Evolutionary conservation across 2,113 vertebrate genomes (phyloP).

Genomic region (Tiliqua scincoides): DNA sequence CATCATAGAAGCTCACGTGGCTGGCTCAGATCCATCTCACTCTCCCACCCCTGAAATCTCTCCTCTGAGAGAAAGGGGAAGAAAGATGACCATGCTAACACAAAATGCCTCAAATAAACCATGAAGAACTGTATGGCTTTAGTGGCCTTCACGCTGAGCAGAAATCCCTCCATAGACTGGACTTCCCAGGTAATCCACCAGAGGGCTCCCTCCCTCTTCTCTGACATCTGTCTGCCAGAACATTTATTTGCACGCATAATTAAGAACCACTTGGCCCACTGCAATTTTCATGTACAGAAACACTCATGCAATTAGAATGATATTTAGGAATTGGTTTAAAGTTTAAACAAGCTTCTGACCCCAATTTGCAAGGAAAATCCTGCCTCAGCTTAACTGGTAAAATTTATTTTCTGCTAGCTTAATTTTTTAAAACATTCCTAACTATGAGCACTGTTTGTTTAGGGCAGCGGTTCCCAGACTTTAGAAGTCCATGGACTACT

Average conservation of each 20-base stretch:
- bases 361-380: neutral
- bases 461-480: too few species aligned
- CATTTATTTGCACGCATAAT: neutral
- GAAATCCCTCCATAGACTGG: neutral
- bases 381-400: neutral
- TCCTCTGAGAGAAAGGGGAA: neutral
- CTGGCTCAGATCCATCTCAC: too few species aligned
- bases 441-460: too few species aligned
- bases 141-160: neutral
- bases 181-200: neutral
- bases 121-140: neutral
- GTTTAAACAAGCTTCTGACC: neutral
- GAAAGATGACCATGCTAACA: neutral
- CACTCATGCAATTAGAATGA: neutral
- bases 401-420: too few species aligned
- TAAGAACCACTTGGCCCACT: neutral
- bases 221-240: neutral
- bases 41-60: neutral
- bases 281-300: neutral
- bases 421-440: neutral
- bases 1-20: neutral
- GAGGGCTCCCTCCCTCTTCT: neutral
- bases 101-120: neutral
- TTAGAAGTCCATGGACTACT: too few species aligned
- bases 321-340: neutral